These are phyloP conservation scores for Triplophysa bombifrons DNA, from an alignment of 2,797 vertebrate genomes.

Conservation along the genomic window DNA sequence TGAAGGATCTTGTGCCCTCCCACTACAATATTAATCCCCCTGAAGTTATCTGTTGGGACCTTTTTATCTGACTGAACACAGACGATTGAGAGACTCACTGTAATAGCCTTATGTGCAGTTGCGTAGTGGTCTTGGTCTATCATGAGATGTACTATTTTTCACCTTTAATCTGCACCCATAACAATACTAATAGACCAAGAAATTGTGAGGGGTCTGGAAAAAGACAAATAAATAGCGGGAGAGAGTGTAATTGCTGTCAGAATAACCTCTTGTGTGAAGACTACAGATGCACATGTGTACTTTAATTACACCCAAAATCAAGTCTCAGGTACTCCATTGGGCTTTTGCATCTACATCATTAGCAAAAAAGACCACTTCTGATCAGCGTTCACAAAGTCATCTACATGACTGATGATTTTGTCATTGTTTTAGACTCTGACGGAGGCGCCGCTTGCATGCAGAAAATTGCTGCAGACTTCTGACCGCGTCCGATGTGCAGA, in stretches of 20 bases:
- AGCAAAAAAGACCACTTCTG: constrained; percentile 49
- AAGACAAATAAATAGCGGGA: constrained; percentile 35
- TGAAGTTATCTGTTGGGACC: neutral
- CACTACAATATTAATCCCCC: constrained; percentile 9
- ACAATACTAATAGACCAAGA: constrained; percentile 23
- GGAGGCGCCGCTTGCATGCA: too few relatives aligned
- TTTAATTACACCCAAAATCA: constrained; percentile 61
- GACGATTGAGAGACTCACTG: constrained; percentile 9
- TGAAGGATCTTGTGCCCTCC: constrained; percentile 24
- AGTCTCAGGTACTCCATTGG: constrained; percentile 60
- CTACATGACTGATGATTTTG: neutral
- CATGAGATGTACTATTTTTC: constrained; percentile 10
- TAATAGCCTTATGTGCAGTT: neutral
- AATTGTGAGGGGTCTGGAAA: constrained; percentile 34
- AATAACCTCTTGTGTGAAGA: constrained; percentile 37
- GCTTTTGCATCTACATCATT: constrained; percentile 63
- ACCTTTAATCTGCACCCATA: constrained; percentile 17
- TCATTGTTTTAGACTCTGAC: neutral
- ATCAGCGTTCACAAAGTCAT: constrained; percentile 4
- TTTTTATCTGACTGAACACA: constrained; percentile 18
- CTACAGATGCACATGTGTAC: constrained; percentile 47
- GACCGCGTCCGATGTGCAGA: neutral
- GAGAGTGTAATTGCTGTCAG: constrained; percentile 53
- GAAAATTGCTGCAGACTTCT: neutral
- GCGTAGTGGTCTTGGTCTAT: neutral